These are phyloP conservation scores for Herpetotheres cachinnans DNA, from an alignment of 2,113 vertebrate genomes.

Conservation along the genomic window DNA sequence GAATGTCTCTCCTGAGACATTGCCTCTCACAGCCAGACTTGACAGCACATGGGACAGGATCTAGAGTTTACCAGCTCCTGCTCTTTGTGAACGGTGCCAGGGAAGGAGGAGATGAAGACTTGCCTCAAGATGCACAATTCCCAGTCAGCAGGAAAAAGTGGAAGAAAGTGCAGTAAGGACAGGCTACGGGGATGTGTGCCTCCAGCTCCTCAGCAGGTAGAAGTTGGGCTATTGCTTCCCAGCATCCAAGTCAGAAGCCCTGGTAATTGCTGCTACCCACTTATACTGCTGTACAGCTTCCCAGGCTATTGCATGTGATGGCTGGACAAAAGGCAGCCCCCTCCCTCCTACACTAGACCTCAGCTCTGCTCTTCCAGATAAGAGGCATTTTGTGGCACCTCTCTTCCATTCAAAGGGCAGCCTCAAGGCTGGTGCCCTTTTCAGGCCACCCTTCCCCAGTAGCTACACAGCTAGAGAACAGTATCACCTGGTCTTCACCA, in stretches of 20 bases:
- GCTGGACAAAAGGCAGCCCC: background rate
- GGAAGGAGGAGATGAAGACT: background rate
- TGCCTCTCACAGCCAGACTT: background rate
- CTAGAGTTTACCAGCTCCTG: background rate
- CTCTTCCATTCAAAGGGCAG: background rate
- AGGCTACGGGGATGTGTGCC: background rate
- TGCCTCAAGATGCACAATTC: accelerated
- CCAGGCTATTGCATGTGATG: background rate
- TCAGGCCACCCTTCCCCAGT: background rate
- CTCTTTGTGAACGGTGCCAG: background rate
- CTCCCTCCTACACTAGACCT: background rate
- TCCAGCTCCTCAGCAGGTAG: background rate
- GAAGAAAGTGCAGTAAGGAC: background rate
- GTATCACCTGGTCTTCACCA: background rate
- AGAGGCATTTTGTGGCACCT: background rate
- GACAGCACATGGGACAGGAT: accelerated
- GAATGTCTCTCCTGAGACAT: background rate
- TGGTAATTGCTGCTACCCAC: background rate
- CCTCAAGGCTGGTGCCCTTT: background rate
- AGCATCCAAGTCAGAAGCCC: background rate
- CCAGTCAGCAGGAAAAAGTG: background rate
- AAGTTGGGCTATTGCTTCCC: background rate
- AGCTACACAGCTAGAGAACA: background rate
- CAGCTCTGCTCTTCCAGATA: background rate
- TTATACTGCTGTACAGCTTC: accelerated